Conservation (phyloP, 2,113 vertebrate genomes). For the Dicrurus megarhynchus region DNA sequence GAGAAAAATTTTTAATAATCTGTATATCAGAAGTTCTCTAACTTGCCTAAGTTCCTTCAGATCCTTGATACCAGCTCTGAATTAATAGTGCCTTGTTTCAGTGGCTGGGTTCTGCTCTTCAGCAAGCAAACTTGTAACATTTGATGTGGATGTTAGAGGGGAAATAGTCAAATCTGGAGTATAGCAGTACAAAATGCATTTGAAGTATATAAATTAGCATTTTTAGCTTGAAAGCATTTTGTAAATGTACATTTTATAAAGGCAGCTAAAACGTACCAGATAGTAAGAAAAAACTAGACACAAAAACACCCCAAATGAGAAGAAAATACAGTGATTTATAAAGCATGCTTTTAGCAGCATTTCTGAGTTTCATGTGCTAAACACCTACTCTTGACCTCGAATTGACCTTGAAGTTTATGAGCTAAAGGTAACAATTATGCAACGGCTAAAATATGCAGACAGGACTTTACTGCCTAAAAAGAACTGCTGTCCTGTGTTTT, state of each 20-base stretch:
- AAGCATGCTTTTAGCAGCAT: not conserved
- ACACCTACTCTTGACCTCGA: slow-evolving; percentile 56
- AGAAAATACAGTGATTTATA: not conserved
- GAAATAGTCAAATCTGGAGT: not conserved
- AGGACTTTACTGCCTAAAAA: slow-evolving; percentile 58
- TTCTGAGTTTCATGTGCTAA: slow-evolving; percentile 51
- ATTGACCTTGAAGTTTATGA: slow-evolving; percentile 69
- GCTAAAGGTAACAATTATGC: slow-evolving; percentile 73
- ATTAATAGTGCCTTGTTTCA: not conserved
- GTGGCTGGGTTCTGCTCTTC: not conserved
- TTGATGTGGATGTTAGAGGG: not conserved
- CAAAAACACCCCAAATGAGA: not conserved
- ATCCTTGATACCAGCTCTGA: not conserved
- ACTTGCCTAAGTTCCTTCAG: not conserved
- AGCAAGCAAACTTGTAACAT: not conserved
- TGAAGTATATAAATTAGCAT: not conserved
- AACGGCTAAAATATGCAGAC: slow-evolving; percentile 74
- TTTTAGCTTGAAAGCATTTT: not conserved
- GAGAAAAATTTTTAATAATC: not conserved
- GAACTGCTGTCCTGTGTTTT: slow-evolving; percentile 62
- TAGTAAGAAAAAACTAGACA: not conserved
- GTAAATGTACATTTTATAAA: not conserved
- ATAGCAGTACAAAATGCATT: not conserved
- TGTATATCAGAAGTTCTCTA: not conserved
- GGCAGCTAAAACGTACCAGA: not conserved